phyloP scores from a whole-genome alignment of 2,888 invertebrate genomes.

The Conistra vaccinii region DNA sequence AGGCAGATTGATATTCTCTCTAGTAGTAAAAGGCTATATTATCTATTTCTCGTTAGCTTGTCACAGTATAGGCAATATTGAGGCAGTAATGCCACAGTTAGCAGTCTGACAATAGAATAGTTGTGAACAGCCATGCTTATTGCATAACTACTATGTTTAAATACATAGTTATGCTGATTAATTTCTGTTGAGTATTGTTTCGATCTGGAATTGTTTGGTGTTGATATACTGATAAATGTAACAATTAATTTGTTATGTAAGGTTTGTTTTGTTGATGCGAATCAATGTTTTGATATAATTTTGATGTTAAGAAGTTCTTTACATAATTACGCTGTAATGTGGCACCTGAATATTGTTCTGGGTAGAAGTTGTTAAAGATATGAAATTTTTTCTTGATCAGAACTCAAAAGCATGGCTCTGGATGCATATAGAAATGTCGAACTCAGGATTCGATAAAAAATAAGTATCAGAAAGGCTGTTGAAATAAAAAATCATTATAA shows the following conservation, averaged over 20 bases:
- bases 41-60: too few relatives aligned
- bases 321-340: neutral
- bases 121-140: conserved; percentile 21
- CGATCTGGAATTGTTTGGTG: conserved; percentile 25
- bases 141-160: conserved; percentile 16
- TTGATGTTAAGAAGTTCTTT: neutral
- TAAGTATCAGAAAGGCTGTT: neutral
- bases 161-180: conserved; percentile 15
- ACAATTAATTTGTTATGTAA: neutral
- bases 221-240: conserved; percentile 4
- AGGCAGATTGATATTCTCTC: too few relatives aligned
- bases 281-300: neutral
- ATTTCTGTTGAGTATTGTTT: conserved; percentile 31
- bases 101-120: conserved; percentile 44
- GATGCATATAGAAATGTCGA: neutral
- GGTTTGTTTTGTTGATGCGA: conserved; percentile 5
- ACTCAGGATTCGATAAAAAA: neutral
- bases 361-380: neutral
- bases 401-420: neutral
- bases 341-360: neutral
- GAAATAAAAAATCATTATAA: neutral
- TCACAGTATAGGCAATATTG: neutral
- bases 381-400: neutral
- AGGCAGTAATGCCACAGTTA: neutral
- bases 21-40: too few relatives aligned